phyloP scores from a whole-genome alignment of 2,113 vertebrate species.

The Peucedramus taeniatus region DNA sequence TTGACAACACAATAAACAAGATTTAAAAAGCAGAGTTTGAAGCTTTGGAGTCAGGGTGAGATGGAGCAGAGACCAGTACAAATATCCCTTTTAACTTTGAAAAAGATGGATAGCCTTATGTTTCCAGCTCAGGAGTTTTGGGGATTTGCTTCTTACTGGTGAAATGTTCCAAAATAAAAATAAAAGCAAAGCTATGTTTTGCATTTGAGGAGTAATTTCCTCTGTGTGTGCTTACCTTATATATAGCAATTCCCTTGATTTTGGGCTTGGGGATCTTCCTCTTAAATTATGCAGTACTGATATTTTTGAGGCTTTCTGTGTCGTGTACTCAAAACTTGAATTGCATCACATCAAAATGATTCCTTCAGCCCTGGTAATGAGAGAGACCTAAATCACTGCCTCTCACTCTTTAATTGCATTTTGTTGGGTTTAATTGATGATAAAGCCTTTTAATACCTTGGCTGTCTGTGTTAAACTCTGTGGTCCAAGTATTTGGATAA shows the following conservation, averaged over 20 bases:
- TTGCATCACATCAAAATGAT: background rate
- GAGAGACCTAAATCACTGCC: background rate
- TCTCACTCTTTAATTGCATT: background rate
- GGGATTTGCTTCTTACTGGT: background rate
- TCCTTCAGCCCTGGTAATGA: background rate
- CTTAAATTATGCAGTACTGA: background rate
- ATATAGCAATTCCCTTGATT: background rate
- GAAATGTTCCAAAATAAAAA: background rate
- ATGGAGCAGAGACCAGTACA: background rate
- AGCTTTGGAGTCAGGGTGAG: background rate
- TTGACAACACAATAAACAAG: slow-evolving; percentile 46
- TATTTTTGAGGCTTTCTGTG: background rate
- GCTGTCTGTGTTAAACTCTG: background rate
- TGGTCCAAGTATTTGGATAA: background rate
- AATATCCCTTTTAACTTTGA: background rate
- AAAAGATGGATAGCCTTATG: background rate
- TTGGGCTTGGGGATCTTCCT: background rate
- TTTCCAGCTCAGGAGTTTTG: background rate
- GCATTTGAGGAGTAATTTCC: background rate
- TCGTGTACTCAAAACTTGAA: background rate
- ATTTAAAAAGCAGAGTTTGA: slow-evolving; percentile 33
- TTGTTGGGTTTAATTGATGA: background rate
- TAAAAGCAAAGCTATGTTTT: background rate
- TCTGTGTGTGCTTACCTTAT: background rate
- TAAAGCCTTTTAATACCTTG: background rate